Evolutionary conservation across 2,113 vertebrate genomes (phyloP).

Genomic region (Python bivittatus): DNA sequence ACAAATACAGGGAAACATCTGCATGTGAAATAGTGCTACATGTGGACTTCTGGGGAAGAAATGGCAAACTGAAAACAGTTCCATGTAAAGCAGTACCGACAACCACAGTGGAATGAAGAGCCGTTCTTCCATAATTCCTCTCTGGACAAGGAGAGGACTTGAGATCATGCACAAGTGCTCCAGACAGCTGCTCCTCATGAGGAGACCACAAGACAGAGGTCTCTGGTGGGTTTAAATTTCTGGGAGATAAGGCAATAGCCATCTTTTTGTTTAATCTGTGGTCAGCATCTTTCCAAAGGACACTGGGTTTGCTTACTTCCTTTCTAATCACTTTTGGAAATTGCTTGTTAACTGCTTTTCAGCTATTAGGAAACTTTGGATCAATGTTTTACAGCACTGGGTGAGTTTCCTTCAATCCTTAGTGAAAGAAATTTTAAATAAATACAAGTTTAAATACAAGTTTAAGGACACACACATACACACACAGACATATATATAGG

Average conservation of each 20-base stretch:
- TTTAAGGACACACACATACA: too few relatives aligned
- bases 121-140: not conserved
- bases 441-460: too few relatives aligned
- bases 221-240: not conserved
- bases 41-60: not conserved
- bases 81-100: not conserved
- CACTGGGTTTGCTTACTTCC: too few relatives aligned
- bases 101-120: not conserved
- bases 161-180: not conserved
- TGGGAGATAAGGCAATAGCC: not conserved
- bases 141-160: not conserved
- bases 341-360: too few relatives aligned
- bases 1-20: not conserved
- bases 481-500: too few relatives aligned
- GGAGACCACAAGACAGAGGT: not conserved
- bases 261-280: not conserved
- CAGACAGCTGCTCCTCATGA: not conserved
- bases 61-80: not conserved
- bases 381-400: too few relatives aligned
- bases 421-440: too few relatives aligned
- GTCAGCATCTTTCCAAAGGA: too few relatives aligned
- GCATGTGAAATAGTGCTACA: not conserved
- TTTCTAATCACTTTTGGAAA: too few relatives aligned
- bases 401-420: too few relatives aligned
- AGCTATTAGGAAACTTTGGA: too few relatives aligned